These are phyloP conservation scores for Glossophaga mutica DNA, from an alignment of 2,797 vertebrate genomes.

Conservation along the genomic window DNA sequence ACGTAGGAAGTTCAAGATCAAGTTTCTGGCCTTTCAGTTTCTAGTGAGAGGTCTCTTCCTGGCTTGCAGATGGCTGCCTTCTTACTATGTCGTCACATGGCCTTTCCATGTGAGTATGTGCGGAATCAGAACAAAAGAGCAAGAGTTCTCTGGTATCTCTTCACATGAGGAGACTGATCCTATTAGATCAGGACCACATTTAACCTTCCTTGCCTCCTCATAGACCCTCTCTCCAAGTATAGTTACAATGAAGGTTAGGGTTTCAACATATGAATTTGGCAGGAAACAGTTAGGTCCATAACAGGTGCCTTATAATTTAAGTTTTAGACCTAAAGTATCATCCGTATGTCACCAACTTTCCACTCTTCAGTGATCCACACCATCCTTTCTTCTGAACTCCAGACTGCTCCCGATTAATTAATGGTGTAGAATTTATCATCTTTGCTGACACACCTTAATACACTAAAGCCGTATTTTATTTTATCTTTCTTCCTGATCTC, in stretches of 20 bases:
- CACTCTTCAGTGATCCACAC: not conserved
- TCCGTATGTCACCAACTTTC: not conserved
- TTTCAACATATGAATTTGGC: not conserved
- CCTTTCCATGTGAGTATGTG: not conserved
- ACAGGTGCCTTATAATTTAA: not conserved
- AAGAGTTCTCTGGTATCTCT: not conserved
- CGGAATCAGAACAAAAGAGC: not conserved
- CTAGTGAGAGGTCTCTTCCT: not conserved
- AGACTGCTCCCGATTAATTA: not conserved
- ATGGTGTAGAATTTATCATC: not conserved
- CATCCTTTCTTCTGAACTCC: not conserved
- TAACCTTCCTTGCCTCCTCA: not conserved
- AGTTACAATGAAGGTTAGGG: not conserved
- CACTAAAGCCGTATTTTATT: not conserved
- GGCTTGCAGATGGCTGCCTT: not conserved
- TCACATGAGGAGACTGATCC: not conserved
- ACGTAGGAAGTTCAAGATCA: not conserved
- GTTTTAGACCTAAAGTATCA: not conserved
- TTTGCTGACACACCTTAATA: not conserved
- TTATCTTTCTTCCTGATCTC: not conserved
- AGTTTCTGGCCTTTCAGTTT: not conserved
- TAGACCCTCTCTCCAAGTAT: not conserved
- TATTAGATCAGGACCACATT: not conserved
- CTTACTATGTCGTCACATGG: not conserved
- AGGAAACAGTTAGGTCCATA: not conserved